phyloP scores from a whole-genome alignment of 2,888 invertebrate genomes.

The Heliothis peltigera region DNA sequence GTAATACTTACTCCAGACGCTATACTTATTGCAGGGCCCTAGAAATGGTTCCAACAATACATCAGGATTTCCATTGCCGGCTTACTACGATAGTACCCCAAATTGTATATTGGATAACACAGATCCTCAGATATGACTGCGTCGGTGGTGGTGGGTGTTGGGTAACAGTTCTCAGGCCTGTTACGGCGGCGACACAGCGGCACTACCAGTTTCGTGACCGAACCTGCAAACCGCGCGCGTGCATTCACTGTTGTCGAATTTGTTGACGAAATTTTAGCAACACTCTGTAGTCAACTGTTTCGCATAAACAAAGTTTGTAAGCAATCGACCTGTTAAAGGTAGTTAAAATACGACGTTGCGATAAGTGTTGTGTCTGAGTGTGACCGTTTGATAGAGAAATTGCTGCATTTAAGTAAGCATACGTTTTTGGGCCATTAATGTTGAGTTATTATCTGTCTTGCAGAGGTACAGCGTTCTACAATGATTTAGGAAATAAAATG shows the following conservation, averaged over 20 bases:
- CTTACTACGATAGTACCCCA: constrained; percentile 4
- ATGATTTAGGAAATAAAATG: not conserved
- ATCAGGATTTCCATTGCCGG: not conserved
- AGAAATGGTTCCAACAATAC: not conserved
- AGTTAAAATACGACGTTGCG: constrained; percentile 7
- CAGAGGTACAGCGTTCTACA: not conserved
- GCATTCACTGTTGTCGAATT: constrained; percentile 34
- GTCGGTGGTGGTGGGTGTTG: constrained; percentile 57
- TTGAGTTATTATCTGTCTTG: constrained; percentile 29
- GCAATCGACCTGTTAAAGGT: constrained; percentile 18
- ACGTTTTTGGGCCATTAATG: constrained; percentile 17
- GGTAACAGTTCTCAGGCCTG: constrained; percentile 52
- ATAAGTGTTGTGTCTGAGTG: constrained; percentile 54
- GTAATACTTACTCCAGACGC: too few relatives aligned
- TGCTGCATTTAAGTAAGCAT: constrained; percentile 12
- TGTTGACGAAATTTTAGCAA: constrained; percentile 45
- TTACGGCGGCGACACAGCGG: constrained; percentile 34
- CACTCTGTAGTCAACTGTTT: constrained; percentile 24
- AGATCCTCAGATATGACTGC: constrained; percentile 29
- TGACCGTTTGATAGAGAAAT: constrained; percentile 9
- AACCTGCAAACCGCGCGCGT: constrained; percentile 46
- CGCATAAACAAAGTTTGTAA: constrained; percentile 27
- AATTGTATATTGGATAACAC: constrained; percentile 40
- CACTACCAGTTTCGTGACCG: constrained; percentile 53
- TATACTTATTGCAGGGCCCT: too few relatives aligned